Base-by-base conservation (phyloP, 2,113 vertebrate species). In the Capreolus pygargus region DNA sequence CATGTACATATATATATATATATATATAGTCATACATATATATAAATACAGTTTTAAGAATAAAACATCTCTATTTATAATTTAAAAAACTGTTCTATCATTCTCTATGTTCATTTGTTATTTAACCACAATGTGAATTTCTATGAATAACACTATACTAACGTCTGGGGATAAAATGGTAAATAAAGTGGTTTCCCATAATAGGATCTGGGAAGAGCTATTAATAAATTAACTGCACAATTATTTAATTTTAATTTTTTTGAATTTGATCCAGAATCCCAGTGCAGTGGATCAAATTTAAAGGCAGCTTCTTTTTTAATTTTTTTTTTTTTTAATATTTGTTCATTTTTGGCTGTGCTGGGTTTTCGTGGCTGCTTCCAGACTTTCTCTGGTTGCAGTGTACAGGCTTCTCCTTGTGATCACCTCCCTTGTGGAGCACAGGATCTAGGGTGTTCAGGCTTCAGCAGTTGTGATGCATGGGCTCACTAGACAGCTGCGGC, bases 81-180 rank as follows among this genome's bases (percentile, higher is more conserved):
- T 67, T 83, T 86, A 30, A 95, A 36, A 23, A 89, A 43, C 14
- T 79, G 5, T 12, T 91, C 33, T 60, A 47, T 86, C n/a, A 52
- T 27, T 27, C 30, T 70, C 39, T 54, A 58, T 33, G 12, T 54
- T 78, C 39, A 47, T 28, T 58, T 91, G 25, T 25, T 60, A 16
- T 61, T 85, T 60, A 84, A 94, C 12, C 16, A 94, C 85, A 76
- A 74, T 39, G 81, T 92, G 55, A 43, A 92, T 45, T 85, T 93
- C 85, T 96, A 27, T 76, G 70, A 93, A 64, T 27, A 79, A 36
- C 2, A 19, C 19, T n/a, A 7, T 33, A 39, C n/a, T 78, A 94
- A 93, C 12, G 1, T 61, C 64, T 96, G 91, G 30, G 23, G 43
- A 82, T 64, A 61, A 5, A 86, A 11, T 39, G 23, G 21, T 54